Evolutionary conservation across 2,797 vertebrate genomes (phyloP), one percentile per base, ranked within the genome.

Genomic region (Pempheris klunzingeri): DNA sequence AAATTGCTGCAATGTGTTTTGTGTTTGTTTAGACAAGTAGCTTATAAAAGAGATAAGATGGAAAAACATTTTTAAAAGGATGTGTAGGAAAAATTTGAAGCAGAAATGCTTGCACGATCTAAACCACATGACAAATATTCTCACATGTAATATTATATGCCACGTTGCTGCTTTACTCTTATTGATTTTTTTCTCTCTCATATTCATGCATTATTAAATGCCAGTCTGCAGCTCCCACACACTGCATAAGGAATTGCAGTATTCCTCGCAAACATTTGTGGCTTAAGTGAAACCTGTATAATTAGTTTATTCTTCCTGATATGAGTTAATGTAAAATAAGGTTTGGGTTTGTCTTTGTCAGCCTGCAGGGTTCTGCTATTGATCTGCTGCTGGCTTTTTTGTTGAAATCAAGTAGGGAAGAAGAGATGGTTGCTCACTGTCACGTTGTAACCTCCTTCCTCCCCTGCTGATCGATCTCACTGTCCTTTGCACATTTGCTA

Each of bases 101-200:
- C 65, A 53, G 36, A 67, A 68, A 63, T 53, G 32, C 52, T 64
- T 2, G 3, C 49, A 74, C 63, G 34, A 46, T 36, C 22, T 36
- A 65, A 96, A 90, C 96, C 95, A 87, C 95, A 95, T 87, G 95
- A 97, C 44, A 96, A 96, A 68, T 96, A 95, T 83, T 95, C 60
- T 80, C 43, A 78, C 70, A 76, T 88, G 88, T 83, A 90, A 90
- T 72, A 80, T 84, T 82, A 92, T 87, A 86, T 71, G 22, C 77
- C 86, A 75, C 87, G 82, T 84, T 79, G 67, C 78, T 63, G 66
- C 82, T 73, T 47, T 71, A 59, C 69, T 57, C 17, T 62, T 88
- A 92, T 93, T 90, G 91, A 93, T 90, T 89, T 82, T n/a, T 71
- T 63, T 64, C 76, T 61, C 26, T 66, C 73, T 81, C 36, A 63